A percentile compares a stretch with the other conserved stretches of the same genome.
These are phyloP conservation scores for Prunella strophiata DNA, from an alignment of 2,797 vertebrate species.

Conservation along the genomic window DNA sequence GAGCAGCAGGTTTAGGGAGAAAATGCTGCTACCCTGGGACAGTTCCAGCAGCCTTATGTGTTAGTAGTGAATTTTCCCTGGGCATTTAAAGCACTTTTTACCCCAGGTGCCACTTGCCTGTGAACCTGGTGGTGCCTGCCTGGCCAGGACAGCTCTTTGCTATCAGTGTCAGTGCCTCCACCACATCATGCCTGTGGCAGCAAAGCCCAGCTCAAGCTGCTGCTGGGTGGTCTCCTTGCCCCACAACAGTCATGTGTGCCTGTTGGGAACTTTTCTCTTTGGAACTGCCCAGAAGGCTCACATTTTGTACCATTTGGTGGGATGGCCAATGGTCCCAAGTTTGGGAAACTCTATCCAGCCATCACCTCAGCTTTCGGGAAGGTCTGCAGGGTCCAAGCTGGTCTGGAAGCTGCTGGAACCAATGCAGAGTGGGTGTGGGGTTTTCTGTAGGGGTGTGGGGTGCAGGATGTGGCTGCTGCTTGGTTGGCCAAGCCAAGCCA, in stretches of 20 bases:
- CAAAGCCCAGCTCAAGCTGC: background rate
- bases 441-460: background rate
- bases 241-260: rapidly evolving
- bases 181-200: background rate
- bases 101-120: background rate
- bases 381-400: background rate
- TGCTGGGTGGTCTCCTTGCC: background rate
- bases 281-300: background rate
- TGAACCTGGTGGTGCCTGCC: background rate
- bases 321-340: background rate
- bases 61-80: background rate
- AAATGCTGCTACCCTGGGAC: background rate
- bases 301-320: background rate
- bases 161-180: background rate
- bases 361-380: rapidly evolving
- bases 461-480: background rate
- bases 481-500: background rate
- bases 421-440: rapidly evolving
- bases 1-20: background rate
- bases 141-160: background rate
- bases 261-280: background rate
- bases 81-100: background rate
- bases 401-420: background rate
- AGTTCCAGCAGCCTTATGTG: background rate
- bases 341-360: background rate